These are phyloP conservation scores for Anguilla megastoma DNA, from an alignment of 2,797 vertebrate genomes.

Conservation along the genomic window DNA sequence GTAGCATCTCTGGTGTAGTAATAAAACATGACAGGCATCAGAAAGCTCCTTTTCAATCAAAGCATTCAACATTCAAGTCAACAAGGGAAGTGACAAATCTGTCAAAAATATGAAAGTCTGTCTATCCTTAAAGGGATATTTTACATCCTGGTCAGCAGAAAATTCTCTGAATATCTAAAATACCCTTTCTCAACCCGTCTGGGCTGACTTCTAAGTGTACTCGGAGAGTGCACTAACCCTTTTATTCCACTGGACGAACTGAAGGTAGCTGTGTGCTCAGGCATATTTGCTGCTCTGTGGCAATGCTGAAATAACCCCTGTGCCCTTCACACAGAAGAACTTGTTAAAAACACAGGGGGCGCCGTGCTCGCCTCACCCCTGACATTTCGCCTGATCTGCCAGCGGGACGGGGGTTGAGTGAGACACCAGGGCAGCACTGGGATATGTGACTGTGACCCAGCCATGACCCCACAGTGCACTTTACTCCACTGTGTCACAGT, in stretches of 20 bases:
- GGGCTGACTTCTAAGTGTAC: background rate
- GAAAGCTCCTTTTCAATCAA: background rate
- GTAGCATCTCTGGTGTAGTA: background rate
- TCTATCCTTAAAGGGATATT: too few relatives aligned
- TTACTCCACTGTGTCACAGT: conserved; percentile 54
- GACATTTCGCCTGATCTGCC: conserved; percentile 54
- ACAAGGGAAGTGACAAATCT: too few relatives aligned
- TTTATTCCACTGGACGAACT: background rate
- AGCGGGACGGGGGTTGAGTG: conserved; percentile 24
- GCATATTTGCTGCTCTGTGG: too few relatives aligned
- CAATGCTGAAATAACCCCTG: background rate
- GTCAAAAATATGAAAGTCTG: too few relatives aligned
- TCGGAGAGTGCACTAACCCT: background rate
- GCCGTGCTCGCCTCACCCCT: conserved; percentile 42
- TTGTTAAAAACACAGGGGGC: background rate
- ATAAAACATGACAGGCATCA: background rate
- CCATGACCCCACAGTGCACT: conserved; percentile 65
- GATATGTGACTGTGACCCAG: conserved; percentile 65
- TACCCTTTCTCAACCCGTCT: background rate
- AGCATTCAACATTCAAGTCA: too few relatives aligned
- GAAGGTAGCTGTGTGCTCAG: background rate
- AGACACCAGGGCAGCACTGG: conserved; percentile 54
- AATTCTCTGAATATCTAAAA: background rate
- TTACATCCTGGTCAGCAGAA: background rate
- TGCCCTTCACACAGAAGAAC: background rate